Conservation (phyloP, 2,888 invertebrate genomes). For the Leuctra nigra region DNA sequence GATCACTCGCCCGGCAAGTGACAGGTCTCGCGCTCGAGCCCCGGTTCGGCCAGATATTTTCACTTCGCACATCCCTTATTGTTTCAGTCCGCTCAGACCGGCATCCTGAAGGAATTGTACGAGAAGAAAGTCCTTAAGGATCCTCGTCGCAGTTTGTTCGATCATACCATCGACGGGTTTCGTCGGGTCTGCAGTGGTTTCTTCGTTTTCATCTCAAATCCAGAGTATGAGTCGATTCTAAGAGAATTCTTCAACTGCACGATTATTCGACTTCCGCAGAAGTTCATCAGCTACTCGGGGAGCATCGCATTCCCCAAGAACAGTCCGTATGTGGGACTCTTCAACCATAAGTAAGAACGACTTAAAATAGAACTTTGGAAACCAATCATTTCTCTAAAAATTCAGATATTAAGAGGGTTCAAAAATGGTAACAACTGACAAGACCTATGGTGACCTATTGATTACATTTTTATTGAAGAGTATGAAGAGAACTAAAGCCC, state of each 20-base stretch:
- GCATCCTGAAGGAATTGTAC: neutral
- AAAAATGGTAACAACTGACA: too few species aligned
- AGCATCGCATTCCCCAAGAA: neutral
- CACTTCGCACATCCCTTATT: too few species aligned
- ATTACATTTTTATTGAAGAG: too few species aligned
- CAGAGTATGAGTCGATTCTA: neutral
- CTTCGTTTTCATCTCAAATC: neutral
- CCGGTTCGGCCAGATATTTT: too few species aligned
- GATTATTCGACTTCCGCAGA: neutral
- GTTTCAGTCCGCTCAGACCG: neutral
- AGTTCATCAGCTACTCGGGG: neutral
- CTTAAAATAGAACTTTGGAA: too few species aligned
- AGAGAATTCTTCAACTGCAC: neutral
- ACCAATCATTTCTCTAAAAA: too few species aligned
- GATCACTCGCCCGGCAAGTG: too few species aligned
- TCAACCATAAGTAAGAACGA: neutral
- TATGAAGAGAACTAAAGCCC: too few species aligned
- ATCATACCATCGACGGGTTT: neutral
- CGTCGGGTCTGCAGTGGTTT: neutral
- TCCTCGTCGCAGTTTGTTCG: neutral
- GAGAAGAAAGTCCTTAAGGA: neutral
- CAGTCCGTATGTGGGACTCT: conserved; percentile 5
- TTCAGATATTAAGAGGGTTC: too few species aligned
- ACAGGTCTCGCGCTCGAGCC: too few species aligned
- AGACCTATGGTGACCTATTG: too few species aligned